These are phyloP conservation scores for Ferrisia virgata DNA, from an alignment of 2,888 invertebrate species.

Conservation along the genomic window DNA sequence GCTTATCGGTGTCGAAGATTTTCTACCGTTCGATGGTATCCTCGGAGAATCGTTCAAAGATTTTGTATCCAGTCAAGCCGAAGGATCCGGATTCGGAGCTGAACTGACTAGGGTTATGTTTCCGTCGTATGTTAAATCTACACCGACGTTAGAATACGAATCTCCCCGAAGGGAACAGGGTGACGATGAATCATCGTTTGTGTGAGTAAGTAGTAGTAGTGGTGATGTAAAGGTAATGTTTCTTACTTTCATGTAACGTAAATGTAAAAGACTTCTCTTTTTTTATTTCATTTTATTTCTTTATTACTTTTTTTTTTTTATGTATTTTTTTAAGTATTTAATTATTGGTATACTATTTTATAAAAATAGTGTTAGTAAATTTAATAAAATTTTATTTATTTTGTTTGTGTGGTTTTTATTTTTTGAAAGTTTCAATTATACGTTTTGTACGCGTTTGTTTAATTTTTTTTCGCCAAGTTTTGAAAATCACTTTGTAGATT, in stretches of 20 bases:
- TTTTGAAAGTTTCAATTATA: too few relatives aligned
- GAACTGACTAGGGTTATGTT: slow-evolving; percentile 39
- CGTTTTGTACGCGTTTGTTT: too few relatives aligned
- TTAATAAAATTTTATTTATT: slow-evolving; percentile 3
- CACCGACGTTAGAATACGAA: not conserved
- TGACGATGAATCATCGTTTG: not conserved
- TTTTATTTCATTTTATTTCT: not conserved
- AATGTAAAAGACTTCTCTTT: not conserved
- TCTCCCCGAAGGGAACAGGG: not conserved
- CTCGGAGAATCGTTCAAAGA: slow-evolving; percentile 55
- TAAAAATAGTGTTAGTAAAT: not conserved
- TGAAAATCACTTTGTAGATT: too few relatives aligned
- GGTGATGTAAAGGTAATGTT: not conserved
- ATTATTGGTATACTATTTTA: slow-evolving; percentile 7
- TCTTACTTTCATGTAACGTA: not conserved
- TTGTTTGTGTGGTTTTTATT: not conserved
- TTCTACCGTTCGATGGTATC: slow-evolving; percentile 55
- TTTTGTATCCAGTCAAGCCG: slow-evolving; percentile 54
- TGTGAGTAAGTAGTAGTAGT: not conserved
- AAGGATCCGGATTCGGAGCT: slow-evolving; percentile 54
- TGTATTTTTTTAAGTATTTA: not conserved
- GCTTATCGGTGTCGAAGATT: slow-evolving; percentile 56
- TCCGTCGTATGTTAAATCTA: slow-evolving; percentile 26
- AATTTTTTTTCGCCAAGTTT: too few relatives aligned
- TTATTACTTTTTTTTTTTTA: not conserved